Evolutionary conservation across 1,140 invertebrate species (phyloP), one percentile per base, ranked within the genome.

Genomic region (Platyscapa corneri): DNA sequence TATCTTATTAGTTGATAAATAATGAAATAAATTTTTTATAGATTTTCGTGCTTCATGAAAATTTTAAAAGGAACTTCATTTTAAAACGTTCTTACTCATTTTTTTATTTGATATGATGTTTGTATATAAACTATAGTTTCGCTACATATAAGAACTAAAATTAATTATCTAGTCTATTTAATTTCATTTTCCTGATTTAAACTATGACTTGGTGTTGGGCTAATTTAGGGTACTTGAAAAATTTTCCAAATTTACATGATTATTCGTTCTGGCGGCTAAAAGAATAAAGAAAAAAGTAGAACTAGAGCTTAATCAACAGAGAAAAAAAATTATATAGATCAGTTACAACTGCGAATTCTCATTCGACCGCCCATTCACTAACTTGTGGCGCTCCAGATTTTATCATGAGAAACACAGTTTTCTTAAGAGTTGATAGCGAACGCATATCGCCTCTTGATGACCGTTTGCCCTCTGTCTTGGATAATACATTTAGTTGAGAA

Each of bases 201-300:
- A 74, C 23, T 7, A 10, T 49, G 49, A 32, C 27, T 82, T 82
- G 49, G 74, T 82, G 74, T 72, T 67, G 46, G 30, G 65, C 30
- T 39, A 42, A 72, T 82, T 82, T 14, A 46, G 39, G 72, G 37
- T 72, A 74, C 81, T 74, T 37, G 80, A 27, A 37, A 82, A 64
- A 6, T 75, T 83, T 64, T 75, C 53, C 42, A 27, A 76, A 83
- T 83, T 83, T 83, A 65, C 82, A 83, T 83, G 53, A 76, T 74
- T 76, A 83, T 83, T 75, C 72, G 82, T 32, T n/a, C n/a, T n/a
- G n/a, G 32, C 46, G 74, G n/a, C 12, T 39, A n/a, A 30, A 74
- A 42, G 46, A 72, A 82, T 32, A 3, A 20, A 2, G 18, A 72
- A 42, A 46, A n/a, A 74, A 70, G 30, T 70, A 60, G 34, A 56